phyloP scores from a whole-genome alignment of 1,140 invertebrate species.

The Caenorhabditis briggsae region DNA sequence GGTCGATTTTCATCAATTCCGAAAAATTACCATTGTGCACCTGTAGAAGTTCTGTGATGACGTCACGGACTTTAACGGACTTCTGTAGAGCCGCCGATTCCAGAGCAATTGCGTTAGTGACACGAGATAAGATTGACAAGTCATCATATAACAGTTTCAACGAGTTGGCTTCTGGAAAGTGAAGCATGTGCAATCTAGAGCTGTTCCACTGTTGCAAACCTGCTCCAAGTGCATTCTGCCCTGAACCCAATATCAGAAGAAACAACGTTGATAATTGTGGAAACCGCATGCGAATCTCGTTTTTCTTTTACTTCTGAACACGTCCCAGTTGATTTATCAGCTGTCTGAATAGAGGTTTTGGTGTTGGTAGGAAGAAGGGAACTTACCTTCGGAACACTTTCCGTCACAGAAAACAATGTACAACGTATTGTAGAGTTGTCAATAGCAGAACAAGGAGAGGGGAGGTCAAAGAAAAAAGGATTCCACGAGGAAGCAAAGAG shows the following conservation, averaged over 20 bases:
- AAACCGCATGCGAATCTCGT: constrained; percentile 22
- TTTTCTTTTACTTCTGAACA: constrained; percentile 8
- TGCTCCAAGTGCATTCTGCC: not conserved
- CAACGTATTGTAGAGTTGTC: no score
- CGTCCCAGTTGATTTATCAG: constrained; percentile 16
- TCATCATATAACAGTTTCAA: not conserved
- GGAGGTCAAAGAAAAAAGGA: no score
- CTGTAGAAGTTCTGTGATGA: constrained; percentile 10
- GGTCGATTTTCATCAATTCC: not conserved
- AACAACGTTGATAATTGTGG: no score
- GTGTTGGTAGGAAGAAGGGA: no score
- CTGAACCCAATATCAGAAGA: not conserved
- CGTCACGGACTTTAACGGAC: constrained; percentile 5
- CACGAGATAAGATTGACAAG: constrained; percentile 22
- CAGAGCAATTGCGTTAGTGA: constrained; percentile 17
- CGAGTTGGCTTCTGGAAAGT: not conserved
- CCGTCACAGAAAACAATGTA: no score
- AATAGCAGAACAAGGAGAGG: no score
- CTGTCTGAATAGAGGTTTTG: not conserved
- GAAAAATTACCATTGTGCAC: constrained; percentile 1
- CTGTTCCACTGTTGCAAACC: not conserved
- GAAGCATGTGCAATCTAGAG: not conserved
- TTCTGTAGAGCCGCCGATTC: not conserved
- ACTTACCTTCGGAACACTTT: no score
- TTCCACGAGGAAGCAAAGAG: no score